Base-by-base conservation (phyloP, 2,888 invertebrate species). In the Clusia tigrina region DNA sequence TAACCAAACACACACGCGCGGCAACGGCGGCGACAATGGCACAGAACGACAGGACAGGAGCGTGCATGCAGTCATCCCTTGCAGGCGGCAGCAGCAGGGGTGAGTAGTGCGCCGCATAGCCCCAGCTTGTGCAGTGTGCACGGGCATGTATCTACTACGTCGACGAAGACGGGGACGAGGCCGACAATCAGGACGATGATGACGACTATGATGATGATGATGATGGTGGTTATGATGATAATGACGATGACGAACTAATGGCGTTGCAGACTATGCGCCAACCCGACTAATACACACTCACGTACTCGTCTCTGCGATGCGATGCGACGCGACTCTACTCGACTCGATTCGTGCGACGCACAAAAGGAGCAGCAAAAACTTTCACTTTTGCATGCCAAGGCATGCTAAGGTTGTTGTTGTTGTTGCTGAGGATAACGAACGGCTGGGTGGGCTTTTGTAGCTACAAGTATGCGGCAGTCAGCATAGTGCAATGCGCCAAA, bases 341-440 rank as follows among this genome's bases (percentile, higher is more conserved):
- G 9, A 54, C 37, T 20, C 23, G 20, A 20, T 37, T 9, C 37
- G 18, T 17, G 52, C 52, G 22, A 37, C 54, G 20, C 52, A 42
- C 37, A 55, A 55, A 37, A 38, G 22, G 38, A 37, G 23, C 38
- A 62, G 32, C 54, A 60, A 64, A 63, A 64, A 64, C 63, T 64
- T 64, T 64, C 63, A 60, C 63, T 64, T 63, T 61, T 63, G 46
- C 60, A 61, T 55, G 54, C 46, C 37, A 18, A 32, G 58, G 48
- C 55, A 37, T 22, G 38, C 2, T 48, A 15, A 2, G 2, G 48
- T 2, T 6, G n/a, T 42, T 10, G 10, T 15, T 42, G 42, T 17
- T n/a, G n/a, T 12, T 12, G 12, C 32, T 32, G 32, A 32, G 32
- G 12, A 32, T 9, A 12, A 5, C 32, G 12, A 32, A 32, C 6